Evolutionary conservation across 2,888 invertebrate genomes (phyloP).

Genomic region (Rotaria macrura): DNA sequence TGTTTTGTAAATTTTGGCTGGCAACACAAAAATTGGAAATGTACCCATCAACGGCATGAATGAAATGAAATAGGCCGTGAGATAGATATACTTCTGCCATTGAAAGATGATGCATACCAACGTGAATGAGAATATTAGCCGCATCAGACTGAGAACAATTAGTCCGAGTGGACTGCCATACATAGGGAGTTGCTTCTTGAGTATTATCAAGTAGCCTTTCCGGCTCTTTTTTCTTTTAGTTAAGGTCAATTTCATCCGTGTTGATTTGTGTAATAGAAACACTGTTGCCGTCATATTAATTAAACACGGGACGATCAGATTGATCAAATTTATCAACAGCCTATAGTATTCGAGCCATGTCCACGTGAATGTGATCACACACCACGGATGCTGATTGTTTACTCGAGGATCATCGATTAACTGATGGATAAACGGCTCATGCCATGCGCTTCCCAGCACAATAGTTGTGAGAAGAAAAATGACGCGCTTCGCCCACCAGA

Average conservation of each 20-base stretch:
- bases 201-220: not conserved
- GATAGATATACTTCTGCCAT: too few relatives aligned
- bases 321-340: not conserved
- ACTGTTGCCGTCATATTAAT: not conserved
- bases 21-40: too few relatives aligned
- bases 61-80: too few relatives aligned
- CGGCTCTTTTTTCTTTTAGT: not conserved
- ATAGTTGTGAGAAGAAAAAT: not conserved
- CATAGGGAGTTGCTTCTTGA: not conserved
- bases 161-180: too few relatives aligned
- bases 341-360: not conserved
- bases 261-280: not conserved
- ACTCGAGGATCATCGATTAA: not conserved
- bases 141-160: too few relatives aligned
- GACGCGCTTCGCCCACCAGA: not conserved
- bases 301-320: not conserved
- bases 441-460: not conserved
- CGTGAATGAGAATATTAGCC: too few relatives aligned
- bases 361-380: not conserved
- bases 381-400: not conserved
- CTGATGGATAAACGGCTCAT: not conserved
- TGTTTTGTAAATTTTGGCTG: too few relatives aligned
- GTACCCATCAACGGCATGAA: too few relatives aligned
- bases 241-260: not conserved
- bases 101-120: too few relatives aligned